Percentiles rank a stretch among this genome's conserved stretches.
phyloP scores from a whole-genome alignment of 2,797 vertebrate genomes.

The Pipistrellus nathusii region DNA sequence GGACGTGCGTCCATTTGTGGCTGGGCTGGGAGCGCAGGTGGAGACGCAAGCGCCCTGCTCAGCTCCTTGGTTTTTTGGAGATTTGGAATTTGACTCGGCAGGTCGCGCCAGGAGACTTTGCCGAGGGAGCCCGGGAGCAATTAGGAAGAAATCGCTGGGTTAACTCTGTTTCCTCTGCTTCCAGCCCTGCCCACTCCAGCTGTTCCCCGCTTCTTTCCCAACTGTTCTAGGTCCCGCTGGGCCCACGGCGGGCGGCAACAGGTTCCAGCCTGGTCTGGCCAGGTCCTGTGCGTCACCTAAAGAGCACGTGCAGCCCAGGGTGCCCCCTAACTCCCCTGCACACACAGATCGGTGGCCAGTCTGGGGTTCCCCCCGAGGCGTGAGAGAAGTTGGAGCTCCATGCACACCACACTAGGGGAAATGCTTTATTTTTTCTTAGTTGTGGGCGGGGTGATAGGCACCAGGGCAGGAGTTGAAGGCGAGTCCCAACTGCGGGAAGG shows the following conservation, averaged over 20 bases:
- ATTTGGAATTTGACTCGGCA: background rate
- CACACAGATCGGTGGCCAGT: background rate
- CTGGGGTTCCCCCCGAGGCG: background rate
- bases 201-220: background rate
- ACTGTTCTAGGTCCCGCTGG: background rate
- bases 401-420: background rate
- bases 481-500: fast-evolving
- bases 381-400: background rate
- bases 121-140: background rate
- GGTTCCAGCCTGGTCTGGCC: background rate
- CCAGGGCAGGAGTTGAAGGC: background rate
- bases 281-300: background rate
- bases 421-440: background rate
- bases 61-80: background rate
- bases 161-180: background rate
- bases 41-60: background rate
- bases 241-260: background rate
- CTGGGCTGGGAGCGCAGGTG: background rate
- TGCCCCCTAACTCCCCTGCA: background rate
- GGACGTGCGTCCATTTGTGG: background rate
- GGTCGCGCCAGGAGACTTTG: background rate
- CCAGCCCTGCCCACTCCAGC: background rate
- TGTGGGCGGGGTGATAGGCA: background rate
- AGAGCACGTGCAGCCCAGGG: background rate
- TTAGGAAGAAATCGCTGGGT: background rate